phyloP scores from a whole-genome alignment of 2,113 vertebrate genomes.

The Neolamprologus longior region DNA sequence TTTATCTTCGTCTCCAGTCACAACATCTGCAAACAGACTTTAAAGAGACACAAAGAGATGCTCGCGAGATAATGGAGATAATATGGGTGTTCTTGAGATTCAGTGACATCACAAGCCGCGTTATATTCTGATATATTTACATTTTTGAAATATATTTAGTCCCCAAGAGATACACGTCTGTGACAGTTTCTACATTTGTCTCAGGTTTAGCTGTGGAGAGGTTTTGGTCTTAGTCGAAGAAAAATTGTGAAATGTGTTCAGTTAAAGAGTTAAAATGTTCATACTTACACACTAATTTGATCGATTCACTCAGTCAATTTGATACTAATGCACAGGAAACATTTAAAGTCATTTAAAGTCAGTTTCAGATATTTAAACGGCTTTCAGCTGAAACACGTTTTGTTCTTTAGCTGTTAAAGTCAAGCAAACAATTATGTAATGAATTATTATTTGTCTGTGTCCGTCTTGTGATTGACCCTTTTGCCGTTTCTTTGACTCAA shows the following conservation, averaged over 20 bases:
- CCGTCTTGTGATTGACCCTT: neutral
- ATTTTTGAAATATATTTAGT: neutral
- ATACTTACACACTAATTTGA: neutral
- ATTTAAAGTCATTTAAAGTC: neutral
- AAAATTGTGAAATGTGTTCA: neutral
- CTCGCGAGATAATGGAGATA: neutral
- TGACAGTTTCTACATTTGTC: neutral
- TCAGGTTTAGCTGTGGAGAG: rapidly evolving
- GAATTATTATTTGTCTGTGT: neutral
- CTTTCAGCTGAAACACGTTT: neutral
- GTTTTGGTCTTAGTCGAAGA: neutral
- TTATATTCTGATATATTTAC: neutral
- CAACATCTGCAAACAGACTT: slow-evolving; percentile 1
- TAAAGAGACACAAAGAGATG: neutral
- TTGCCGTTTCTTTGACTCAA: neutral
- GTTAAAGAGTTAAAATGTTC: neutral
- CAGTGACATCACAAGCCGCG: neutral
- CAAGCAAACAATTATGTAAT: neutral
- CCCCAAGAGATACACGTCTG: neutral
- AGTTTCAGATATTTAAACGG: neutral
- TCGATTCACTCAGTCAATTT: neutral
- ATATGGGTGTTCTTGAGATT: neutral
- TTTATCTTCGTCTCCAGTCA: neutral
- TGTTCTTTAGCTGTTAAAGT: neutral
- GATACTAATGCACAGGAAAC: neutral